Evolutionary conservation across 1,140 invertebrate genomes (phyloP), one percentile per base, ranked within the genome.

Genomic region (Telenomus remus): DNA sequence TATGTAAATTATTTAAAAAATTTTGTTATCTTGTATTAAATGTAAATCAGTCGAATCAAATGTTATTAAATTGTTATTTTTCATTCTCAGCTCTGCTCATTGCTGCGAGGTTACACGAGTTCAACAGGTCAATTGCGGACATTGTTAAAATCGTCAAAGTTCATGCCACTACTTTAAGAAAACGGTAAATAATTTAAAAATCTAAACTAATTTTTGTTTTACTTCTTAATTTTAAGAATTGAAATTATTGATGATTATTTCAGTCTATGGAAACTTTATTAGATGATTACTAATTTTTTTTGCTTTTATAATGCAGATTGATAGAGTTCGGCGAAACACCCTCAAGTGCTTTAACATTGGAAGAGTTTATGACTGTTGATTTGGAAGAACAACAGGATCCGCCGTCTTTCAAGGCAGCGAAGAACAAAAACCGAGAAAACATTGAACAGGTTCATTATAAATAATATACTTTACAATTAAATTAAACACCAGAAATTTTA

Each of bases 321-420:
- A 91, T 95, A 10, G 98, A 99, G 88, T 99, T 99, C 87, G 95
- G 96, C 0, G 96, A 82, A 49, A 82, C 81, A 16, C 78, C 77
- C 19, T 82, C 84, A 0, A 88, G 87, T 72, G 89, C 90, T 53
- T 87, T 99, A 15, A 98, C 97, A 0, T 89, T 98, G 6, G 97
- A 99, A 72, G 97, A 99, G 89, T 99, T 99, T 83, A 96, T 98
- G 93, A 95, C 92, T 0, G 95, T 99, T 4, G 97, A 99, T 87
- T 89, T 99, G 53, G 97, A 98, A 84, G 96, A 98, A 79, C 97
- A 98, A 82, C 95, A 97, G 83, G 97, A 99, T 89, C 98, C 98
- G 16, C 97, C 97, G 0, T 94, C 95, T 0, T 99, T 97, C 82
- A 97, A 95, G 88, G 93, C 93, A 4, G 95, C 96, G 0, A 90